Evolutionary conservation across 2,797 vertebrate species (phyloP).

Genomic region (Alosa sapidissima): DNA sequence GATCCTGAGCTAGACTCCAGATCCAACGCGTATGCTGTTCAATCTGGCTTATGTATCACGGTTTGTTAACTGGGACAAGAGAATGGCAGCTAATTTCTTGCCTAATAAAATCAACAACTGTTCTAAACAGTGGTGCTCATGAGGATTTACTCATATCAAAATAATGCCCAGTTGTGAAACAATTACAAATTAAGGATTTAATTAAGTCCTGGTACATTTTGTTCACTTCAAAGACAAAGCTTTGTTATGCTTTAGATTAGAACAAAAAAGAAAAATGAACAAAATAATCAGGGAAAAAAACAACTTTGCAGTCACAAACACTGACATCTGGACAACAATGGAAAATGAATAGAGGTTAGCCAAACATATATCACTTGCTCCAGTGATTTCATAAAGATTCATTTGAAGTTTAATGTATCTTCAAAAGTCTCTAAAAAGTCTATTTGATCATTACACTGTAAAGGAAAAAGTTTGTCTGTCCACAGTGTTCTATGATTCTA

Average conservation of each 20-base stretch:
- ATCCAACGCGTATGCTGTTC: not conserved
- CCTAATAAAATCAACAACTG: not conserved
- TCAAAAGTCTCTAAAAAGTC: constrained; percentile 30
- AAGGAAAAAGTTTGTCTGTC: constrained; percentile 1
- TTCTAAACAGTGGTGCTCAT: not conserved
- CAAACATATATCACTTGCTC: constrained; percentile 49
- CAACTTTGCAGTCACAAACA: constrained; percentile 38
- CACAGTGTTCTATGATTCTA: not conserved
- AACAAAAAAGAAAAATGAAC: not conserved
- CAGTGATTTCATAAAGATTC: constrained; percentile 56
- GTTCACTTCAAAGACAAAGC: not conserved
- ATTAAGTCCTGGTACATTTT: not conserved
- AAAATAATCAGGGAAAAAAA: not conserved
- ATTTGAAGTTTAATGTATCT: constrained; percentile 42
- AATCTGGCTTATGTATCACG: not conserved
- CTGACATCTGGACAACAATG: constrained; percentile 56
- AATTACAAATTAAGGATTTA: not conserved
- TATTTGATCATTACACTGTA: constrained; percentile 27
- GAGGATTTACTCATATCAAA: not conserved
- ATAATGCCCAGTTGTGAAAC: not conserved
- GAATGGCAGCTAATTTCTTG: not conserved
- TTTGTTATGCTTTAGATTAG: not conserved
- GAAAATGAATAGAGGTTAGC: constrained; percentile 53
- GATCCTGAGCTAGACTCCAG: not conserved
- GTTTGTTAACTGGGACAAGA: not conserved